phyloP scores from a whole-genome alignment of 1,140 invertebrate genomes.

The Orius laevigatus region DNA sequence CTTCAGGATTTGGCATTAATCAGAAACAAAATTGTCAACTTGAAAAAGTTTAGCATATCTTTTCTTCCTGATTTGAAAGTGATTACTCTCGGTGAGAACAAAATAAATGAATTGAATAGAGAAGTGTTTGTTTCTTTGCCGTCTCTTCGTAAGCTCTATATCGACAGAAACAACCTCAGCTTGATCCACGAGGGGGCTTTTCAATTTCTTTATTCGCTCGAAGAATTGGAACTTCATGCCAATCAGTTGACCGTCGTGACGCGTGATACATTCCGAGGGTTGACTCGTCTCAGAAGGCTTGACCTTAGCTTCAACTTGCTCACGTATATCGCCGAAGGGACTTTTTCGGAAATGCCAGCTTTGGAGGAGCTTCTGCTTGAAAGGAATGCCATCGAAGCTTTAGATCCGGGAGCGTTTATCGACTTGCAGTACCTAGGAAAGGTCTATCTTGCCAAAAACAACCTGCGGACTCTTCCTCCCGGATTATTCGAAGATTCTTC shows the following conservation, averaged over 20 bases:
- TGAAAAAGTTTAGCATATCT: constrained; percentile 48
- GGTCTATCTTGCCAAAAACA: constrained; percentile 53
- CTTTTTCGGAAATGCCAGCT: constrained; percentile 54
- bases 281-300: constrained; percentile 43
- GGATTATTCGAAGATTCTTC: constrained; percentile 45
- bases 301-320: constrained; percentile 52
- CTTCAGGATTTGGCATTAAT: constrained; percentile 46
- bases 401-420: constrained; percentile 51
- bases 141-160: constrained; percentile 41
- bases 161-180: constrained; percentile 56
- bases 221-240: constrained; percentile 47
- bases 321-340: constrained; percentile 50
- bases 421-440: constrained; percentile 47
- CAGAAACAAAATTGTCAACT: constrained; percentile 43
- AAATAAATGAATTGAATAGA: constrained; percentile 47
- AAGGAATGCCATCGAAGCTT: constrained; percentile 47
- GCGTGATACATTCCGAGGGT: constrained; percentile 48
- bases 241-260: constrained; percentile 52
- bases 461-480: constrained; percentile 41
- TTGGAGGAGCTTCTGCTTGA: constrained; percentile 52
- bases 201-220: constrained; percentile 40
- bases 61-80: constrained; percentile 43
- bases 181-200: constrained; percentile 53
- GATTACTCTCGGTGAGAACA: constrained; percentile 52
- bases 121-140: constrained; percentile 52